Base-by-base conservation (phyloP, 1,140 invertebrate species). In the Dendroctonus ponderosae region DNA sequence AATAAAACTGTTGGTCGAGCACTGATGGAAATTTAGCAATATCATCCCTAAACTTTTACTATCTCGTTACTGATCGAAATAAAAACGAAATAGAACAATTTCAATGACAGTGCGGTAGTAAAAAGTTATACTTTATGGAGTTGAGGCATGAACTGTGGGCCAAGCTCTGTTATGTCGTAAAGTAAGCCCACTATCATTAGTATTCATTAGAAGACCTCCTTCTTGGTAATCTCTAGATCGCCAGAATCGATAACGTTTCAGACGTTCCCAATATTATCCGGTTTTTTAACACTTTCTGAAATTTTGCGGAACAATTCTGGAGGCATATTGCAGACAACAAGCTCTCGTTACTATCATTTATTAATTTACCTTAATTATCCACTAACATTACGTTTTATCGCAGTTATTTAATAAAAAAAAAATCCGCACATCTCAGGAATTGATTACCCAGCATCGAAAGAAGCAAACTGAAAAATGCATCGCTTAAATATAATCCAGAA, bases 101-200 rank as follows among this genome's bases (percentile, higher is more conserved):
- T 63, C 49, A 56, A 56, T 52, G 62, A 44, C 51, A 46, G 40
- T 15, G 9, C n/a, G 37, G 56, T 15, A 42, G 14, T 58, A 66
- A 66, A 66, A 44, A 66, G 43, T 66, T 50, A 66, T 66, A 66
- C 52, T 66, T 66, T 66, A 66, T 66, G 49, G 56, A 58, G 44
- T 66, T 66, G 14, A 44, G 39, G 46, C 63, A 58, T 66, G 54
- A 66, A 66, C 63, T 59, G 58, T 50, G n/a, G 26, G 56, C 57
- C 49, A 51, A 59, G 46, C 48, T 58, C 54, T 41, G 40, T 59
- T 46, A 52, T 59, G 63, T 50, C 63, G 51, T 66, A 66, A 66
- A 66, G 26, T 44, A 66, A 50, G 50, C 56, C 56, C 51, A 66
- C 63, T 66, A 66, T 66, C 56, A 66, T 66, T 66, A 66, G 63